Conservation (phyloP, 2,113 vertebrate genomes). For the Hippocampus zosterae region DNA sequence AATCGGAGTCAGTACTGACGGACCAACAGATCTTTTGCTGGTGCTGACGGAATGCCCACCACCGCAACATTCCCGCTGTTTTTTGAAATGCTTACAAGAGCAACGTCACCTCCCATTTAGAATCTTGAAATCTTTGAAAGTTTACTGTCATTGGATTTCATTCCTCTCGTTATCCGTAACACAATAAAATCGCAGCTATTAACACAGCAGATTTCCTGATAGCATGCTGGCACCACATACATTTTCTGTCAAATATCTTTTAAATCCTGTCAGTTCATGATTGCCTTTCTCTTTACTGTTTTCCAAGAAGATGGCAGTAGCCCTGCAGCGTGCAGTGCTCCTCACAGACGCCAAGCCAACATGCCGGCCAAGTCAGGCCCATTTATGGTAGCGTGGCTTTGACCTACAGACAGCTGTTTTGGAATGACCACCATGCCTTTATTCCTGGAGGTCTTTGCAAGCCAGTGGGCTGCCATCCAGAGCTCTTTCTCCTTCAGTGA, state of each 20-base stretch:
- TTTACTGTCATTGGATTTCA: background rate
- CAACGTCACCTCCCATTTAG: background rate
- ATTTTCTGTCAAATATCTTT: background rate
- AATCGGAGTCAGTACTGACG: too few species aligned
- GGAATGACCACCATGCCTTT: background rate
- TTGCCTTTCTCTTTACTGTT: background rate
- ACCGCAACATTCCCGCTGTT: background rate
- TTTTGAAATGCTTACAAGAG: background rate
- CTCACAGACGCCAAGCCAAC: background rate
- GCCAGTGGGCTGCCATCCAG: conserved; percentile 2
- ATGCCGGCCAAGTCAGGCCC: background rate
- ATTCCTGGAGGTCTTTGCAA: background rate
- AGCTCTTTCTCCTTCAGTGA: background rate
- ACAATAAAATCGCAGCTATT: background rate
- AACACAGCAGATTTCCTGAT: background rate
- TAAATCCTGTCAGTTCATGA: background rate
- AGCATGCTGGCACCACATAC: background rate
- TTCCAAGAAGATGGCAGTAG: background rate
- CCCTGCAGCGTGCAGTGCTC: background rate
- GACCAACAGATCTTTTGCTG: too few species aligned
- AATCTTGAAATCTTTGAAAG: background rate
- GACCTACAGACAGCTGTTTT: conserved; percentile 4
- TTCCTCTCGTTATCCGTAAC: background rate
- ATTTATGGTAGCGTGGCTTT: background rate
- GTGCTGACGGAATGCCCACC: too few species aligned